Percentiles rank a stretch among this genome's conserved stretches.
These are phyloP conservation scores for Drosophila tropicalis DNA, from an alignment of 1,140 invertebrate species.

Conservation along the genomic window DNA sequence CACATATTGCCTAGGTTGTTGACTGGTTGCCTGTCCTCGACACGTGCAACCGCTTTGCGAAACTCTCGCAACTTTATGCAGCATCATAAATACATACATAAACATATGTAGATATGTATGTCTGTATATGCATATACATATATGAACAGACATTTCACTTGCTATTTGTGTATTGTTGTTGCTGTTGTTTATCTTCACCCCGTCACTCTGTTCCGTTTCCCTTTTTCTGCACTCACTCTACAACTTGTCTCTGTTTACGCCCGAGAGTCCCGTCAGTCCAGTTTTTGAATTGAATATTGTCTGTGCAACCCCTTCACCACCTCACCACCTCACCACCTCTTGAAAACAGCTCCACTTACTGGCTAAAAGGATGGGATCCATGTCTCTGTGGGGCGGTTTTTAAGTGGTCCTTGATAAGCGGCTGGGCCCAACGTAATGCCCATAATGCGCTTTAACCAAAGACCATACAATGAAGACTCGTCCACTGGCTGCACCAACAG, in stretches of 20 bases:
- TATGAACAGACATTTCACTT: conserved; percentile 55
- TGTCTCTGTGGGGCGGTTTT: conserved; percentile 48
- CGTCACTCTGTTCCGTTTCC: background rate
- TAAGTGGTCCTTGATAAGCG: conserved; percentile 77
- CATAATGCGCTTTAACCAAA: conserved; percentile 69
- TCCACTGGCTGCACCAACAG: conserved; percentile 1
- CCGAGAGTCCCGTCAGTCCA: conserved; percentile 58
- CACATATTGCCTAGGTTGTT: conserved; percentile 10
- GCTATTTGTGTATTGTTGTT: conserved; percentile 43
- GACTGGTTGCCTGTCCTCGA: conserved; percentile 27
- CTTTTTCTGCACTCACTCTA: conserved; percentile 49
- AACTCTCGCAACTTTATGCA: conserved; percentile 11
- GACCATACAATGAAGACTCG: background rate
- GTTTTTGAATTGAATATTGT: conserved; percentile 45
- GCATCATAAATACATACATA: conserved; percentile 32
- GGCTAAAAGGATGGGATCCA: conserved; percentile 6
- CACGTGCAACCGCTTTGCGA: conserved; percentile 37
- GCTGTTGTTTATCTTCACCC: conserved; percentile 51
- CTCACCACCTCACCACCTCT: background rate
- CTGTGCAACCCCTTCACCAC: background rate
- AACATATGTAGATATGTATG: no score
- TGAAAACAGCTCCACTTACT: conserved; percentile 11
- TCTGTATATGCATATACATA: background rate
- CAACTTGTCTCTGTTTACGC: conserved; percentile 59
- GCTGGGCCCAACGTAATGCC: conserved; percentile 57